Evolutionary conservation across 2,797 vertebrate genomes (phyloP).

Genomic region (Perodicticus potto): DNA sequence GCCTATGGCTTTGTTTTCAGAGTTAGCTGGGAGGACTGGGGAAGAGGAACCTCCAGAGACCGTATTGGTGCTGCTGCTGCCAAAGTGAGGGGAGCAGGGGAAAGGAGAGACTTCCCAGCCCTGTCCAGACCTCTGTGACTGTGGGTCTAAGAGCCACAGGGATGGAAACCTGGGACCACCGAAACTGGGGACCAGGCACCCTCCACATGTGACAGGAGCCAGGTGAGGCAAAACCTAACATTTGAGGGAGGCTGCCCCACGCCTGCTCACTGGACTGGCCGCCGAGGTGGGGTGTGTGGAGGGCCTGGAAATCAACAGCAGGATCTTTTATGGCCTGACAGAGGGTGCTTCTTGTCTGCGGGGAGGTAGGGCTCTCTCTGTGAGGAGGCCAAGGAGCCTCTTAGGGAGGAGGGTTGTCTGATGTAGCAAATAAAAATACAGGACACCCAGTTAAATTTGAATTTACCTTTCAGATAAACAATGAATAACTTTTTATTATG

Average conservation of each 20-base stretch:
- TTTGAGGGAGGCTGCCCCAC: not conserved
- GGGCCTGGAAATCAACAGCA: not conserved
- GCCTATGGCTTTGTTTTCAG: not conserved
- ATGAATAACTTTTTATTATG: not conserved
- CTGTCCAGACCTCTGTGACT: not conserved
- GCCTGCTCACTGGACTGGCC: not conserved
- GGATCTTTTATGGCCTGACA: not conserved
- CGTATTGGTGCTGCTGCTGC: not conserved
- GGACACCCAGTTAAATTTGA: not conserved
- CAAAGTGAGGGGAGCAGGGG: not conserved
- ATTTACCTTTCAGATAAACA: constrained; percentile 16
- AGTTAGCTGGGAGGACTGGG: not conserved
- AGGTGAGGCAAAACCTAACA: not conserved
- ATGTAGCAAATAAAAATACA: constrained; percentile 23
- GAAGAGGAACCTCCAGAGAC: not conserved
- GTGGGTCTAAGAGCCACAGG: not conserved
- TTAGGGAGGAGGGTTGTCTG: not conserved
- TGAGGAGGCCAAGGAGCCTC: not conserved
- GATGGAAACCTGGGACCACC: not conserved
- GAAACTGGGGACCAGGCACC: not conserved
- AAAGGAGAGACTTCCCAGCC: not conserved
- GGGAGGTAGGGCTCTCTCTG: not conserved
- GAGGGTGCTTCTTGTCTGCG: not conserved
- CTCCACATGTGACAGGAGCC: not conserved
- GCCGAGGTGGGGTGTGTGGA: not conserved